A percentile compares a stretch with the other conserved stretches of the same genome.
These are phyloP conservation scores for Hemichromis elongatus DNA, from an alignment of 2,113 vertebrate genomes.

Conservation along the genomic window DNA sequence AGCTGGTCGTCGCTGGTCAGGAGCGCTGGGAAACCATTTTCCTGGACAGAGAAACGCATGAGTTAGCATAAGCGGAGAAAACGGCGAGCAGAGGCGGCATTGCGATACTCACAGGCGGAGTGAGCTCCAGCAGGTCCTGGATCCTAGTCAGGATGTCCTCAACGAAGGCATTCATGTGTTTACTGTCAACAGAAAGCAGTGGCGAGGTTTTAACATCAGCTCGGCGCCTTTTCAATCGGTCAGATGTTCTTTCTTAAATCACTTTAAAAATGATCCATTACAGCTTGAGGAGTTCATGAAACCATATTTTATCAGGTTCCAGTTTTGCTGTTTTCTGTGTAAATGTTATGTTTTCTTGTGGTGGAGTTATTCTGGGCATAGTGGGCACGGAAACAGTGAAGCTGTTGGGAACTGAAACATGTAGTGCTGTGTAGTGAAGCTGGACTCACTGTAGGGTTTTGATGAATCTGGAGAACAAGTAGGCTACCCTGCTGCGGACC, in stretches of 20 bases:
- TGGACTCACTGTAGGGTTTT: constrained; percentile 95
- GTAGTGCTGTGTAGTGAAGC: too few relatives aligned
- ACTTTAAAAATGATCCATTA: not conserved
- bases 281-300: not conserved
- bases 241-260: not conserved
- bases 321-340: not conserved
- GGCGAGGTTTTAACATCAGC: not conserved
- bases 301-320: not conserved
- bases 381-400: too few relatives aligned
- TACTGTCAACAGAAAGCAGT: constrained; percentile 59
- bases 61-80: not conserved
- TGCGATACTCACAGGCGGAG: constrained; percentile 83
- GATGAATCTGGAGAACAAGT: constrained; percentile 96
- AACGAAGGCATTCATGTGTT: constrained; percentile 94
- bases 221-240: not conserved
- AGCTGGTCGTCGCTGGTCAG: constrained; percentile 96
- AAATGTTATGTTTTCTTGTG: not conserved
- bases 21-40: constrained; percentile 87
- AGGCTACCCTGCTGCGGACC: constrained; percentile 92
- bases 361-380: not conserved
- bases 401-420: not conserved
- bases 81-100: rapidly evolving
- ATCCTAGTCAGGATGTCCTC: constrained; percentile 94
- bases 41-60: constrained; percentile 62
- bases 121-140: constrained; percentile 91